Base-by-base conservation (phyloP, 1,140 invertebrate genomes). In the Vanessa atalanta region DNA sequence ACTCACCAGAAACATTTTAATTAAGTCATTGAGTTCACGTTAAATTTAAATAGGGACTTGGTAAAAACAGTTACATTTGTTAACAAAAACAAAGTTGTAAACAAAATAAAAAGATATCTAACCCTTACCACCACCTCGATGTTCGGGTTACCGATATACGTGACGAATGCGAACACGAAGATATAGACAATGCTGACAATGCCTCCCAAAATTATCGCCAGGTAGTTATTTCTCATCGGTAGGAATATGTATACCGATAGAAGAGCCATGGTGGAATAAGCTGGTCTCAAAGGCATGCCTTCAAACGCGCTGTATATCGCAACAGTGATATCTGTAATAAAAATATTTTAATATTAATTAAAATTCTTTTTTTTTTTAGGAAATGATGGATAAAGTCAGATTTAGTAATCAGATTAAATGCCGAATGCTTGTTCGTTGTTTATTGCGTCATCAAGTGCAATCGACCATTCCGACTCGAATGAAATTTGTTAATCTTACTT, bases 201-300 rank as follows among this genome's bases (percentile, higher is more conserved):
- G 0, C 94, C 63, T 4, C 96, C 96, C 50, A 96, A 84, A 31
- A 95, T 83, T 31, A 95, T 93, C 1, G 95, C 95, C 66, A 96
- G 91, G 64, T 94, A 93, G 83, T 96, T 95, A 79, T 95, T 94
- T 26, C 94, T 94, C 69, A 97, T 93, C 11, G 96, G 96, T 71
- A 97, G 93, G 82, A 97, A 97, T 77, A 97, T 95, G 82, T 97
- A 97, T 70, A 96, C 95, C 1, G 95, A 95, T 55, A 97, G 93
- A 1, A 97, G 88, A 0, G 95, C 94, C 84, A 96, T 95, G 0
- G 96, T 95, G 11, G 95, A 94, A 80, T 95, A 96, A 1, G 95
- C 95, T 47, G 96, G 96, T 72, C 95, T 87, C 2, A 95, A 83
- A 13, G 84, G 81, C 77, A 93, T 89, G 68, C 90, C 93, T 74